Evolutionary conservation across 2,888 invertebrate species (phyloP), one percentile per base, ranked within the genome.

Genomic region (Julus scanicus): DNA sequence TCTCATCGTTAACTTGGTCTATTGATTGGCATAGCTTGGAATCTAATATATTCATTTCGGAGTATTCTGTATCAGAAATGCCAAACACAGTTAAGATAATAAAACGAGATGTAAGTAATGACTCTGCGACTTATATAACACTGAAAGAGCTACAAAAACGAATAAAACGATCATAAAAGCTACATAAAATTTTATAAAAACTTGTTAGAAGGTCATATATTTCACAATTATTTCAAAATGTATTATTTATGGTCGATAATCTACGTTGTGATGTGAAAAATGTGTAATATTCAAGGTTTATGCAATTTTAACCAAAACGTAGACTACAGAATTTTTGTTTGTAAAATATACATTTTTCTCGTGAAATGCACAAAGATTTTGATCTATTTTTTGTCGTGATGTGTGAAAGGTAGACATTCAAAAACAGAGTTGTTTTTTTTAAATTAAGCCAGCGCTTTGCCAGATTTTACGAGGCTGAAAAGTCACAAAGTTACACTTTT

Each of bases 401-500:
- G 15, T 15, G 80, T 20, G 6, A 20, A 71, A 71, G 11, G 11
- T 20, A n/a, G n/a, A 8, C 20, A 20, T n/a, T 63, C 63, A n/a
- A n/a, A 13, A 63, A 63, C 63, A n/a, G n/a, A 63, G 63, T 63
- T 63, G 37, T 15, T 37, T 80, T 80, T 15, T 80, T 44, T 5
- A 44, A 44, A 44, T 37, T 15, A 80, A 80, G 80, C 80, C 37
- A 4, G 3, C 15, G 80, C 80, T 80, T 80, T 80, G 29, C 37
- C 8, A 4, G 80, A 37, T 80, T 80, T 80, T 80, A 80, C 37
- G 80, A 29, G 37, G 37, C 80, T 80, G 5, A 3, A 37, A 80
- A 39, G 80, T 80, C 80, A 13, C 80, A 39, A 80, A 80, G 80
- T 80, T 80, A 37, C 80, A 80, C 80, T 80, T 80, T 80, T 80